Base-by-base conservation (phyloP, 2,888 invertebrate species). In the Trachelus iudaicus region DNA sequence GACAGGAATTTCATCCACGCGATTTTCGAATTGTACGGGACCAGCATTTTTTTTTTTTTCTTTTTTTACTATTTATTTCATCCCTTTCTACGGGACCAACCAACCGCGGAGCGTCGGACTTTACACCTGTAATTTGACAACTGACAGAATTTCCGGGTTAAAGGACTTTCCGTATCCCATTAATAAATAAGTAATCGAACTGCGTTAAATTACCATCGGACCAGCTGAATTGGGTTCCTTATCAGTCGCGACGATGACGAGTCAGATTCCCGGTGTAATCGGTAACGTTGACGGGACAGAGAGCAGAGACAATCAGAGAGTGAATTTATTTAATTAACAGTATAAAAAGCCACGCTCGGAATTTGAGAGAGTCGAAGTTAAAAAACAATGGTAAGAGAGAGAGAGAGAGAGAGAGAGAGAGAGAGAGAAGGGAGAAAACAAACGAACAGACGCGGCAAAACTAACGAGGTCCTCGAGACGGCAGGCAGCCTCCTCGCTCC, bases 401-500 rank as follows among this genome's bases (percentile, higher is more conserved):
- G n/a, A n/a, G n/a, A n/a, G n/a, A n/a, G n/a, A n/a, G n/a, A n/a
- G n/a, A n/a, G n/a, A n/a, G n/a, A n/a, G n/a, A n/a, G n/a, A n/a
- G n/a, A n/a, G 31, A 1, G 31, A 73, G 73, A 69, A 68, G 75
- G 69, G 15, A 40, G 75, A 69, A 77, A 75, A 81, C 82, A 79
- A 83, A 82, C 34, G 69, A 68, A 71, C 85, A 84, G 82, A 82
- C 85, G 82, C 81, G 80, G 83, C 83, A 83, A 85, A 85, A 87
- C 87, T 90, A 90, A 89, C 89, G 86, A 90, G 88, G 86, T 88
- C 86, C 89, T 89, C 87, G 88, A 89, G 88, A 89, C 89, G 81
- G 81, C 80, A 56, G 79, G 77, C 77, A 76, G 75, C 69, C 71
- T 75, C 76, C 82, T 80, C 81, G 80, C 83, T 84, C 86, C 88